Percentiles rank a stretch among this genome's conserved stretches.
These are phyloP conservation scores for Macaca mulatta DNA, from an alignment of 2,113 vertebrate species.

Conservation along the genomic window DNA sequence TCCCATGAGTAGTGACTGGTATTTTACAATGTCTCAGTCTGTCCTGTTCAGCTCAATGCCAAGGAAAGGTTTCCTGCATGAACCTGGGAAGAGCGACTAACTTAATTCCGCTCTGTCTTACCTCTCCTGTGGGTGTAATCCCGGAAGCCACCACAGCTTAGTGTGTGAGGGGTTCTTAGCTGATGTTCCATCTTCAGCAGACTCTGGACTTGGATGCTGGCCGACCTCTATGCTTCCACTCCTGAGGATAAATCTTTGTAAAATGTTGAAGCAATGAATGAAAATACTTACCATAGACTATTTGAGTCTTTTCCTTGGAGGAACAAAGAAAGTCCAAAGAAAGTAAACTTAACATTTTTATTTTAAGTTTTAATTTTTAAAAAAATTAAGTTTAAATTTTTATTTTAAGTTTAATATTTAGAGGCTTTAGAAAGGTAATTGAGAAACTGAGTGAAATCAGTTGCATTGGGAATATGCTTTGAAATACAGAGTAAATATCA, in stretches of 20 bases:
- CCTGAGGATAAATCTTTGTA: background rate
- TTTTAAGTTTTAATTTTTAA: too few relatives aligned
- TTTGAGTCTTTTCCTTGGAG: background rate
- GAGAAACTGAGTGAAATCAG: background rate
- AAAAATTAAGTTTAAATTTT: too few relatives aligned
- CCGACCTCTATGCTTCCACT: background rate
- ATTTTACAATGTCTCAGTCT: background rate
- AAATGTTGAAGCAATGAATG: background rate
- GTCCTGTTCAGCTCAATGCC: background rate
- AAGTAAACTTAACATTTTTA: background rate
- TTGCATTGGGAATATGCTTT: background rate
- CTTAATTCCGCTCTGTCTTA: background rate
- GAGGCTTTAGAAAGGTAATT: background rate
- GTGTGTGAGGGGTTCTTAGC: accelerated
- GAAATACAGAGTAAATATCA: background rate
- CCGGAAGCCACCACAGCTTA: background rate
- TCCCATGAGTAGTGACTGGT: background rate
- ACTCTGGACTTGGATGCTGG: background rate
- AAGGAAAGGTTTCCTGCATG: background rate
- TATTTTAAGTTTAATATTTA: background rate
- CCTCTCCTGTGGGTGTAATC: background rate
- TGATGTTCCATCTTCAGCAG: background rate
- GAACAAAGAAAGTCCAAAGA: background rate
- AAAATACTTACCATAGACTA: background rate
- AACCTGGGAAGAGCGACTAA: background rate